Evolutionary conservation across 2,888 invertebrate species (phyloP).

Genomic region (Platerodrilus igneus): DNA sequence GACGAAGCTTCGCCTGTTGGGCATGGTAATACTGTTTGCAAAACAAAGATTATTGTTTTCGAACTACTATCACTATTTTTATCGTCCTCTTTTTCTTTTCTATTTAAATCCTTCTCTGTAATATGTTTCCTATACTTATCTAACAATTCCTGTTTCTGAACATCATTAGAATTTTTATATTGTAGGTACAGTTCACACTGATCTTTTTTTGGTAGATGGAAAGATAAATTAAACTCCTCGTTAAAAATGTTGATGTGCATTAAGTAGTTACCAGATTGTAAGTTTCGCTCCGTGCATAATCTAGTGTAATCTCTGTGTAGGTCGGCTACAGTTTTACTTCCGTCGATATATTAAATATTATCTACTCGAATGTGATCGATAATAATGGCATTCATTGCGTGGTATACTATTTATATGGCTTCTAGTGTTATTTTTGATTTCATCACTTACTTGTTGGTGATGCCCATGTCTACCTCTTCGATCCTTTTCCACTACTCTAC

Average conservation of each 20-base stretch:
- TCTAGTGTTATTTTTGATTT: conserved; percentile 25
- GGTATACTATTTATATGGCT: conserved; percentile 31
- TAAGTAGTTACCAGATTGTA: conserved; percentile 6
- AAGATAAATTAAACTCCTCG: conserved; percentile 10
- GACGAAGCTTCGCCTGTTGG: conserved; percentile 23
- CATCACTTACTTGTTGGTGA: conserved; percentile 23
- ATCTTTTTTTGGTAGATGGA: conserved; percentile 14
- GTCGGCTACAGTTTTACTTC: conserved; percentile 27
- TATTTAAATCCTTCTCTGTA: conserved; percentile 20
- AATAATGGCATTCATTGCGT: conserved; percentile 33
- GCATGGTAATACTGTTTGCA: conserved; percentile 24
- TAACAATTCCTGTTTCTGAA: conserved; percentile 8
- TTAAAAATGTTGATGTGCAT: conserved; percentile 13
- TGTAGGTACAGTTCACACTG: conserved; percentile 10
- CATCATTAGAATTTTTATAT: conserved; percentile 7
- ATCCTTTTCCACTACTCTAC: conserved; percentile 25
- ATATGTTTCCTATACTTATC: conserved; percentile 15
- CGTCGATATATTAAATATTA: conserved; percentile 34
- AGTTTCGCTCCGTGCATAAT: conserved; percentile 11
- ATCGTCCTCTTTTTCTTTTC: conserved; percentile 22
- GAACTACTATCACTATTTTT: conserved; percentile 14
- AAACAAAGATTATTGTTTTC: conserved; percentile 19
- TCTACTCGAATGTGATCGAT: conserved; percentile 23
- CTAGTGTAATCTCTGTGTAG: conserved; percentile 30
- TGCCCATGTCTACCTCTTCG: conserved; percentile 31